Conservation (phyloP, 2,113 vertebrate genomes). For the Corvus hawaiiensis region DNA sequence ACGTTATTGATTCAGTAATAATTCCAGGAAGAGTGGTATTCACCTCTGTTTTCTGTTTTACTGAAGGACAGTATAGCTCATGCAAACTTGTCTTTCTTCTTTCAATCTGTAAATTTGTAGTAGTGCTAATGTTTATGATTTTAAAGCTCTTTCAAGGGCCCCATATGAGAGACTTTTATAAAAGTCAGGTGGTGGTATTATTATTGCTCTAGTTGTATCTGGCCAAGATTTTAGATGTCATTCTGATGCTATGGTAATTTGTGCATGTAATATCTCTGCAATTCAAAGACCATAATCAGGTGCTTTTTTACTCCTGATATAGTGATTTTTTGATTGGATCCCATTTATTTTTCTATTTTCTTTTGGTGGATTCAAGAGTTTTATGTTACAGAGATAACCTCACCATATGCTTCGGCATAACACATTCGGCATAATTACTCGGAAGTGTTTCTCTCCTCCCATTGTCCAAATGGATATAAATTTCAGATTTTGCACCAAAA, state of each 20-base stretch:
- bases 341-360: background rate
- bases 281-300: background rate
- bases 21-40: background rate
- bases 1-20: background rate
- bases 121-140: background rate
- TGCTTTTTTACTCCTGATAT: background rate
- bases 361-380: background rate
- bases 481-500: background rate
- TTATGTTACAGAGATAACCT: background rate
- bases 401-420: background rate
- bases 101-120: background rate
- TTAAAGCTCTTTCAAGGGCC: background rate
- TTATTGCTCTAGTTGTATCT: background rate
- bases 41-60: background rate
- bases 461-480: background rate
- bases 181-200: background rate
- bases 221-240: background rate
- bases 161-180: background rate
- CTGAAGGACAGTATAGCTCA: background rate
- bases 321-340: background rate
- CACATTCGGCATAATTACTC: background rate
- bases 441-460: background rate
- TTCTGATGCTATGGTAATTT: background rate
- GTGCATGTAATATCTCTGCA: background rate
- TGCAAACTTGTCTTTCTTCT: background rate